These are phyloP conservation scores for Hemitrygon akajei DNA, from an alignment of 2,797 vertebrate species.

Conservation along the genomic window DNA sequence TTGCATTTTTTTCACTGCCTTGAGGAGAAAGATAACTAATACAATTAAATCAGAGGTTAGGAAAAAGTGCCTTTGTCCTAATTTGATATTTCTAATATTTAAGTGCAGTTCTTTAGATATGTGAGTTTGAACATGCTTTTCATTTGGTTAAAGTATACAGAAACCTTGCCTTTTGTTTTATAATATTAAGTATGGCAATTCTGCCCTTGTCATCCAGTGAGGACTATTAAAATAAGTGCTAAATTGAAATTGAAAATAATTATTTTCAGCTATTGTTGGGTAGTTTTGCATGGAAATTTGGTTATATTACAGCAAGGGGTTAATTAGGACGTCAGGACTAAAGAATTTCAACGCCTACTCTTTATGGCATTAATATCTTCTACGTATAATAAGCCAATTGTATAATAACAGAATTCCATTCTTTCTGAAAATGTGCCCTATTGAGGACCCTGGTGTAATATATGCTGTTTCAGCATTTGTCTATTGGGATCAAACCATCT, in stretches of 20 bases:
- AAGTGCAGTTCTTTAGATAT: not conserved
- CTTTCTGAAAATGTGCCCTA: conserved; percentile 8
- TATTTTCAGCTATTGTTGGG: not conserved
- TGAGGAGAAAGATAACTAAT: not conserved
- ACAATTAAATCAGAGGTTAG: not conserved
- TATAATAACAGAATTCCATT: conserved; percentile 28
- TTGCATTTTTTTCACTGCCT: not conserved
- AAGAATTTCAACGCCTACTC: conserved; percentile 34
- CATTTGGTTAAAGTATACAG: not conserved
- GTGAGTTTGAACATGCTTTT: not conserved
- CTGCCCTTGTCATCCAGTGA: not conserved
- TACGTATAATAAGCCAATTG: conserved; percentile 31
- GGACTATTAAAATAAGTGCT: not conserved
- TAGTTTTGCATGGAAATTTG: not conserved
- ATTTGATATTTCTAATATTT: not conserved
- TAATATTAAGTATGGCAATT: not conserved
- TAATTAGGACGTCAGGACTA: not conserved
- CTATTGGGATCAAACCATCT: conserved; percentile 30
- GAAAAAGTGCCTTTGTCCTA: not conserved
- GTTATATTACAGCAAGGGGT: not conserved
- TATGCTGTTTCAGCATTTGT: conserved; percentile 34
- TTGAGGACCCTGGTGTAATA: conserved; percentile 5
- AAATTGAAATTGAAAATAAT: conserved; percentile 20
- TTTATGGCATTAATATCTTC: not conserved
- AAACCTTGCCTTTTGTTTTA: conserved; percentile 7